Base-by-base conservation (phyloP, 2,888 invertebrate species). In the Nemoura dubitans region DNA sequence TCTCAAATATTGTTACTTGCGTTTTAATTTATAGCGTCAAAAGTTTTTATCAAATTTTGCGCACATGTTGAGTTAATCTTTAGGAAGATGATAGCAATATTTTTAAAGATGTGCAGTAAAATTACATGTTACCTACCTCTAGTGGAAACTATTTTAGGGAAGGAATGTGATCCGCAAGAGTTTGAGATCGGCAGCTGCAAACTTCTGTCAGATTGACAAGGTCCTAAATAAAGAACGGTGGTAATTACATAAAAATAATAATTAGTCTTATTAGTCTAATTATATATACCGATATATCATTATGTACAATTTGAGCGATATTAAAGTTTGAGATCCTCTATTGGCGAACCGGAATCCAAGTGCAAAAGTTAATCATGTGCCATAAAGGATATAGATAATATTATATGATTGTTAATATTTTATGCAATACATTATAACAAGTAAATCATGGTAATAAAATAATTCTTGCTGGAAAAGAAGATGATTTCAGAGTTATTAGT, bases 351-450 rank as follows among this genome's bases (percentile, higher is more conserved):
- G 59, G 14, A 59, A 59, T 21, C 21, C 21, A 59, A 59, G 59
- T 59, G 59, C 59, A 59, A 59, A 59, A 16, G 59, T 59, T 59
- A 21, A 7, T 59, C 59, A 59, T 21, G 59, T 59, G 59, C 59
- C 59, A 59, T 59, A 59, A 21, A 59, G 36, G 36, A 59, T 59
- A 36, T 36, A 59, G 14, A 59, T 78, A 78, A 28, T 78, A 78
- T 78, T 78, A 21, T 2, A 78, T 78, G 27, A 78, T 78, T 78
- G 29, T 78, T 78, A 26, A 2, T 78, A 78, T 78, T 28, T 78
- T 78, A 78, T 78, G 59, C 59, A 59, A 59, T 6, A 36, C 36
- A 36, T 36, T 36, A 36, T n/a, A n/a, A n/a, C 36, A 36, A 59
- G 21, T 59, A 59, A n/a, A n/a, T n/a, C n/a, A n/a, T n/a, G n/a